Percentiles rank a stretch among this genome's conserved stretches.
Evolutionary conservation across 2,888 invertebrate species (phyloP).

Genomic region (Eubasilissa splendida): DNA sequence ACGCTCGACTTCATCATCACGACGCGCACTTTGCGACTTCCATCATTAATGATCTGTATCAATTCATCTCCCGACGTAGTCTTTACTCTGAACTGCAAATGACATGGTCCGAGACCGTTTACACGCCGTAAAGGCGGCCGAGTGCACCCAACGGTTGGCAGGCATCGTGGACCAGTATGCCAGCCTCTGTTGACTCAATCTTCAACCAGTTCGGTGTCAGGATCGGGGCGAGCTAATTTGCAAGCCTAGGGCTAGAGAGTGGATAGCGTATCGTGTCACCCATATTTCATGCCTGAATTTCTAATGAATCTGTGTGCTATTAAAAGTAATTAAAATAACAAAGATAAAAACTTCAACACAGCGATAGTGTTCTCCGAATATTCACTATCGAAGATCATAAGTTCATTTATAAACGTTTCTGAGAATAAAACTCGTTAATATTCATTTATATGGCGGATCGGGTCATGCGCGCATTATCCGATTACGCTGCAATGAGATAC

Average conservation of each 20-base stretch:
- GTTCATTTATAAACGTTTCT: too few species aligned
- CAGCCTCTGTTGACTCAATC: not conserved
- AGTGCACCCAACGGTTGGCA: constrained; percentile 30
- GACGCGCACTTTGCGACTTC: constrained; percentile 20
- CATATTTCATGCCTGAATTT: not conserved
- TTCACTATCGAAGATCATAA: too few species aligned
- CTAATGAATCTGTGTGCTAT: too few species aligned
- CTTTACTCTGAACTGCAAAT: constrained; percentile 30
- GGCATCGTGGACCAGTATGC: not conserved
- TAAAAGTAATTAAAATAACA: too few species aligned
- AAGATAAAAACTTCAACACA: too few species aligned
- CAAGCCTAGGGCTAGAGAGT: not conserved
- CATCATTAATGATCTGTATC: constrained; percentile 22
- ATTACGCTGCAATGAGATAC: too few species aligned
- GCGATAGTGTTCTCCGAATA: too few species aligned
- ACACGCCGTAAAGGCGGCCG: constrained; percentile 35
- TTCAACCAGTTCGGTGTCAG: not conserved
- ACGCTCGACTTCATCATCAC: constrained; percentile 2
- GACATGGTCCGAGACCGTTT: constrained; percentile 38
- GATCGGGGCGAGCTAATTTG: not conserved
- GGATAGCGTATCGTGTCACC: constrained; percentile 6
- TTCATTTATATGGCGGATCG: too few species aligned
- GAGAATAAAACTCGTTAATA: too few species aligned
- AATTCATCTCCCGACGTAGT: constrained; percentile 5
- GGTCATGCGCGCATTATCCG: too few species aligned